Percentiles rank a stretch among this genome's conserved stretches.
phyloP scores from a whole-genome alignment of 2,113 vertebrate genomes.

The Eulemur macaco region DNA sequence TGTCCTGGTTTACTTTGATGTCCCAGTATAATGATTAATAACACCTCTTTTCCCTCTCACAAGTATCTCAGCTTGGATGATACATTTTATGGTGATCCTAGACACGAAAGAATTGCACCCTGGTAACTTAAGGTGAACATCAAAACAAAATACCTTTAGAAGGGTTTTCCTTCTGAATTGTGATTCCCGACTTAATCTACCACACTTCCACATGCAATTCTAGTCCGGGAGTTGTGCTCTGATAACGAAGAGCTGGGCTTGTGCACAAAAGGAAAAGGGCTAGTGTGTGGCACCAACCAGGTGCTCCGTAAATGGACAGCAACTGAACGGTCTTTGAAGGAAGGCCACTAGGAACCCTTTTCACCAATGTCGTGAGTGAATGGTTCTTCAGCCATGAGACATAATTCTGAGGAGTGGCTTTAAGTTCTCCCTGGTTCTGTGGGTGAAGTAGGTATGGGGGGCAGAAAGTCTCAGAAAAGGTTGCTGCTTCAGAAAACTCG shows the following conservation, averaged over 20 bases:
- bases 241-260: neutral
- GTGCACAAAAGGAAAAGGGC: neutral
- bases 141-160: neutral
- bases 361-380: neutral
- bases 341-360: neutral
- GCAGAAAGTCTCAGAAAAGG: neutral
- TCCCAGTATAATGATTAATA: too few relatives aligned
- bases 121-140: neutral
- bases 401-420: neutral
- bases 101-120: neutral
- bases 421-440: neutral
- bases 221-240: neutral
- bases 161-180: neutral
- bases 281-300: rapidly evolving
- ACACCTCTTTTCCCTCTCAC: neutral
- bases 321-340: neutral
- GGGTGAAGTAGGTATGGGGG: too few relatives aligned
- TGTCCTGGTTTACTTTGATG: neutral
- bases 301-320: neutral
- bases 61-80: neutral
- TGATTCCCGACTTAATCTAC: too few relatives aligned
- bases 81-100: neutral
- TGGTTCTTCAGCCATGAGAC: neutral
- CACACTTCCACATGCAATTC: rapidly evolving
- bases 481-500: neutral